Conservation (phyloP, 2,888 invertebrate genomes). For the Rapana venosa region DNA sequence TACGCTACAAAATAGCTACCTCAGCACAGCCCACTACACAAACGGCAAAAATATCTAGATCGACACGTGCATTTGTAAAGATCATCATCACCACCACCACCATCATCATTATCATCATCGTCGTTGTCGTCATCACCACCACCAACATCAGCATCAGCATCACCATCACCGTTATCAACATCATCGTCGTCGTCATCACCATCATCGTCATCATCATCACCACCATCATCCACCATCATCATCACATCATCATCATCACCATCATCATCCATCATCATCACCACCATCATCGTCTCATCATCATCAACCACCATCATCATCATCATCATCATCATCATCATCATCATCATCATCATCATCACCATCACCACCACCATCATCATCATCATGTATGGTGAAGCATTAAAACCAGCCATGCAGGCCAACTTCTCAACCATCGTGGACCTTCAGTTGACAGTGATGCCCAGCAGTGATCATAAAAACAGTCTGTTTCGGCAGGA, state of each 20-base stretch:
- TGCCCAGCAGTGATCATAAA: too few relatives aligned
- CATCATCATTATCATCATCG: neutral
- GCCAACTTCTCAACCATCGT: too few relatives aligned
- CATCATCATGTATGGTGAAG: too few relatives aligned
- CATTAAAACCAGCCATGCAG: too few relatives aligned
- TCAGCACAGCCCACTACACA: too few relatives aligned
- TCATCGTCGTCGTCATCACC: neutral
- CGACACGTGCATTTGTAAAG: neutral
- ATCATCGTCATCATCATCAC: neutral
- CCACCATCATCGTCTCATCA: neutral
- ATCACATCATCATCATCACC: neutral
- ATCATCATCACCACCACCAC: neutral
- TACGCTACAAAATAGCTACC: too few relatives aligned
- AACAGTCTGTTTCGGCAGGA: too few relatives aligned
- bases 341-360: neutral
- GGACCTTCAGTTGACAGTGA: too few relatives aligned
- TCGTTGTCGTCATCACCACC: neutral
- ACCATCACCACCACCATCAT: neutral
- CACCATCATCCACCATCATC: neutral
- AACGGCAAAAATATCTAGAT: too few relatives aligned
- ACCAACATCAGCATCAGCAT: neutral
- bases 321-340: conserved; percentile 1
- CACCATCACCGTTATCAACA: neutral
- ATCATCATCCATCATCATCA: conserved; percentile 1
- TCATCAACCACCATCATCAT: neutral